phyloP scores from a whole-genome alignment of 2,797 vertebrate species.

The Yasuhikotakia modesta region DNA sequence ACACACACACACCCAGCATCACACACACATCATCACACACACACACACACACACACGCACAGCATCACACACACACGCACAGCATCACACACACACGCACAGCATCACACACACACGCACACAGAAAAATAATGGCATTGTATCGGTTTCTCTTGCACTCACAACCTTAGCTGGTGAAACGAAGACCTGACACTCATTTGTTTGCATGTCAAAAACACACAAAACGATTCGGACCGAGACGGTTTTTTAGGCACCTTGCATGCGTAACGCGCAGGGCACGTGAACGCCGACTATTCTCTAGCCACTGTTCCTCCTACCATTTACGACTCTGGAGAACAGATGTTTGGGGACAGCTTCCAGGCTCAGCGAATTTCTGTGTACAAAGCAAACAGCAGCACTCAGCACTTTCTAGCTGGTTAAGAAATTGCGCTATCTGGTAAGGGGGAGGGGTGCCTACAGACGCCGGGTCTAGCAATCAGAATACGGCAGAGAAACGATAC shows the following conservation, averaged over 20 bases:
- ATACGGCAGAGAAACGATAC: conserved; percentile 52
- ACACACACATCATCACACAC: too few relatives aligned
- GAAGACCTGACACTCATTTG: conserved; percentile 45
- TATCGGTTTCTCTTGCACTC: conserved; percentile 10
- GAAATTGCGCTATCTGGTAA: conserved; percentile 70
- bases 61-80: too few relatives aligned
- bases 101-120: too few relatives aligned
- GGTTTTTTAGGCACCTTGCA: conserved; percentile 35
- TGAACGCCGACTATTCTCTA: conserved; percentile 29
- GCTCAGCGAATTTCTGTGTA: conserved; percentile 83
- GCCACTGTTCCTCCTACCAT: conserved; percentile 71
- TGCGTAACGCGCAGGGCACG: neutral
- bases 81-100: too few relatives aligned
- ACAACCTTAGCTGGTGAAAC: conserved; percentile 22
- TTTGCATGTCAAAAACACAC: conserved; percentile 2
- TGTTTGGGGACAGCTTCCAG: conserved; percentile 85
- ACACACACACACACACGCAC: too few relatives aligned
- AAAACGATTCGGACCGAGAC: too few relatives aligned
- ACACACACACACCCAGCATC: too few relatives aligned
- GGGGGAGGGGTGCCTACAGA: conserved; percentile 15
- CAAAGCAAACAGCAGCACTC: conserved; percentile 84
- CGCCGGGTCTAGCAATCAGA: conserved; percentile 56
- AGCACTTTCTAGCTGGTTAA: conserved; percentile 80
- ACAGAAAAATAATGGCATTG: conserved; percentile 51
- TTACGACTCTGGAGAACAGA: conserved; percentile 81